These are phyloP conservation scores for Nannospalax galili DNA, from an alignment of 2,113 vertebrate genomes.

Conservation along the genomic window DNA sequence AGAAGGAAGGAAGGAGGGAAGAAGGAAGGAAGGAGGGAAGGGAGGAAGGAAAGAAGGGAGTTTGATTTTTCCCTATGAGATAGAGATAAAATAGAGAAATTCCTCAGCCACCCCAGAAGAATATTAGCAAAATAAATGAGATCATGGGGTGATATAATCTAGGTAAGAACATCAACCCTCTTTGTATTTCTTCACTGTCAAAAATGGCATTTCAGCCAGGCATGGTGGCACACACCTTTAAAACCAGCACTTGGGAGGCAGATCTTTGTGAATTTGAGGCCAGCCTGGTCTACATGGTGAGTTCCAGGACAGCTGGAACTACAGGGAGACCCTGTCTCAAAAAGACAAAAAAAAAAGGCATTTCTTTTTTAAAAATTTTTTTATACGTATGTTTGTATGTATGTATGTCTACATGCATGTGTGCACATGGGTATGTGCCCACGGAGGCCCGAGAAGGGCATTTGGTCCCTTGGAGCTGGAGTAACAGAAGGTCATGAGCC, in stretches of 20 bases:
- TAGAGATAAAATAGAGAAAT: background rate
- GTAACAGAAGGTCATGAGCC: background rate
- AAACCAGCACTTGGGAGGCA: too few relatives aligned
- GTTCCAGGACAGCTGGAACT: too few relatives aligned
- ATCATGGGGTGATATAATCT: background rate
- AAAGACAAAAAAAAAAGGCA: too few relatives aligned
- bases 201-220: background rate
- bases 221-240: too few relatives aligned
- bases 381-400: background rate
- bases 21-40: background rate
- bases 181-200: fast-evolving
- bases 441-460: background rate
- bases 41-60: background rate
- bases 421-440: background rate
- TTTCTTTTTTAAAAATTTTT: too few relatives aligned
- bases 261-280: background rate
- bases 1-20: background rate
- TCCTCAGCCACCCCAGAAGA: background rate
- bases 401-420: background rate
- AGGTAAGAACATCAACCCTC: background rate
- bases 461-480: background rate
- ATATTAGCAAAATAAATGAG: background rate
- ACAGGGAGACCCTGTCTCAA: too few relatives aligned
- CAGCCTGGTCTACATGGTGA: too few relatives aligned
- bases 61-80: too few relatives aligned